Evolutionary conservation across 64 coral and sea anemone genomes (phyloP).

Genomic region (Porites lutea): DNA sequence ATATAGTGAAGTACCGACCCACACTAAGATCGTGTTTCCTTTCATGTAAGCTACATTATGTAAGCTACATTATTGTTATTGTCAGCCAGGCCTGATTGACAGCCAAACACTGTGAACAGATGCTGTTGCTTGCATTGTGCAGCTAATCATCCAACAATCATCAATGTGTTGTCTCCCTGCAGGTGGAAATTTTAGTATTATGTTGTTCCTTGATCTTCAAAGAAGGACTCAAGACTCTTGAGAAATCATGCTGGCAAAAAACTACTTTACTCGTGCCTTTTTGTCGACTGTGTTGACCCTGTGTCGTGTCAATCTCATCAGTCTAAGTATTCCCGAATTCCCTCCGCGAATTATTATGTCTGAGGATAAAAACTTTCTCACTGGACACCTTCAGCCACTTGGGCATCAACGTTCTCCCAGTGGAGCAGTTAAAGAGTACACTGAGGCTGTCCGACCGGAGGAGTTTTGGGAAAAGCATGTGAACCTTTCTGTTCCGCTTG

Average conservation of each 20-base stretch:
- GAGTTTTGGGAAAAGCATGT: slow-evolving; percentile 90
- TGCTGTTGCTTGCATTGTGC: too few relatives aligned
- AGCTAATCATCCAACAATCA: not conserved
- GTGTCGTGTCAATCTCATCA: not conserved
- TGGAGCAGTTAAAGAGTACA: slow-evolving; percentile 82
- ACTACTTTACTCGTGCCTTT: not conserved
- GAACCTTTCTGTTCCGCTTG: slow-evolving; percentile 53
- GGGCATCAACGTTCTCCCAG: slow-evolving; percentile 71
- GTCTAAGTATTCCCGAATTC: not conserved
- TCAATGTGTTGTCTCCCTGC: not conserved
- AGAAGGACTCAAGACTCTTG: not conserved
- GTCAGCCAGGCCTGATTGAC: too few relatives aligned
- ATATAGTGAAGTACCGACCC: too few relatives aligned
- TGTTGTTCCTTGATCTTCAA: not conserved
- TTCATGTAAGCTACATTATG: too few relatives aligned
- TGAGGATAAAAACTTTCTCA: slow-evolving; percentile 33
- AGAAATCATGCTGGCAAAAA: not conserved
- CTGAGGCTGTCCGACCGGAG: slow-evolving; percentile 57
- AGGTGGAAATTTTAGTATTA: not conserved
- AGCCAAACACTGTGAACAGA: too few relatives aligned
- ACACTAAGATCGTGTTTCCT: too few relatives aligned
- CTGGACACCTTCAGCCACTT: slow-evolving; percentile 82
- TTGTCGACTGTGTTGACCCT: not conserved
- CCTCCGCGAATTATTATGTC: slow-evolving; percentile 66
- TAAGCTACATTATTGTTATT: not conserved